phyloP scores from a whole-genome alignment of 2,797 vertebrate genomes.

The Acipenser oxyrinchus region DNA sequence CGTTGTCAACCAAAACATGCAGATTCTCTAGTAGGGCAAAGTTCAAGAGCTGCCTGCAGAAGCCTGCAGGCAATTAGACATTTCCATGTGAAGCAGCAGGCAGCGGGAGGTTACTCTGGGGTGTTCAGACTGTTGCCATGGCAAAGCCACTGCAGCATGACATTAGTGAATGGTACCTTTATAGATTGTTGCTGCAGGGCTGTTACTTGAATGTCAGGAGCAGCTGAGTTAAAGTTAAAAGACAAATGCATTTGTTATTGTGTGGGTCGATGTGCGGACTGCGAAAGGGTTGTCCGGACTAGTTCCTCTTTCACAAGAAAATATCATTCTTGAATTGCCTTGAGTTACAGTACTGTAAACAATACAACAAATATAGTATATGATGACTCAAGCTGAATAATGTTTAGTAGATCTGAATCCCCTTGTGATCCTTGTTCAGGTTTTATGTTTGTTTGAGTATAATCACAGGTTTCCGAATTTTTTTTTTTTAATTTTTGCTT shows the following conservation, averaged over 20 bases:
- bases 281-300: no score
- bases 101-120: slow-evolving; percentile 63
- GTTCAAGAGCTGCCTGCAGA: slow-evolving; percentile 59
- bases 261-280: no score
- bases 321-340: no score
- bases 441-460: no score
- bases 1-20: slow-evolving; percentile 31
- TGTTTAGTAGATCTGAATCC: no score
- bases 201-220: slow-evolving; percentile 25
- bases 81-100: slow-evolving; percentile 42
- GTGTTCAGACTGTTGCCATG: slow-evolving; percentile 56
- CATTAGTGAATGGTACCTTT: slow-evolving; percentile 31
- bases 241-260: neutral
- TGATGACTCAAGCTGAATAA: no score
- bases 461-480: no score
- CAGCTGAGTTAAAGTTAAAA: neutral
- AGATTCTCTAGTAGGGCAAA: slow-evolving; percentile 64
- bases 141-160: slow-evolving; percentile 34
- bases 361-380: no score
- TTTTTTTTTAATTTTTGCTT: no score
- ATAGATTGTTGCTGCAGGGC: slow-evolving; percentile 46
- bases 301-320: no score
- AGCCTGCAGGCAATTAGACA: slow-evolving; percentile 56
- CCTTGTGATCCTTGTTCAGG: no score
- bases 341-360: no score